Evolutionary conservation across 1,140 invertebrate genomes (phyloP).

Genomic region (Drosophila elegans): DNA sequence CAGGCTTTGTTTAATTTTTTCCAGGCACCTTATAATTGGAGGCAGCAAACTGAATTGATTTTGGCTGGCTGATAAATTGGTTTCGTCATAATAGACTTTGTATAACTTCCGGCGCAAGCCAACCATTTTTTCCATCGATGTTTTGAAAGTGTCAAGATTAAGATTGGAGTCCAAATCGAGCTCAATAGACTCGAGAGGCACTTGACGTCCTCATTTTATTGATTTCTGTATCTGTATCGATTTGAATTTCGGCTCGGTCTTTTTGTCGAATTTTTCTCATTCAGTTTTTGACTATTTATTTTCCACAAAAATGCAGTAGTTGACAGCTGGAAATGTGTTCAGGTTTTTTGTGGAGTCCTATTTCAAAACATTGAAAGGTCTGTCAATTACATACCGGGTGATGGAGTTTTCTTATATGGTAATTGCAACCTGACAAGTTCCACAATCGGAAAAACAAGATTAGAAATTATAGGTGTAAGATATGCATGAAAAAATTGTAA

Average conservation of each 20-base stretch:
- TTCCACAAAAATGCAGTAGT: conserved; percentile 58
- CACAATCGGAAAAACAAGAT: conserved; percentile 30
- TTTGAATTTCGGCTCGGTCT: conserved; percentile 27
- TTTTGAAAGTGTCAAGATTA: conserved; percentile 63
- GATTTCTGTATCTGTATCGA: conserved; percentile 47
- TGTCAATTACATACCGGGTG: conserved; percentile 62
- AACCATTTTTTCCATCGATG: conserved; percentile 20
- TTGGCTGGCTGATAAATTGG: conserved; percentile 68
- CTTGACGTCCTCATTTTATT: conserved; percentile 66
- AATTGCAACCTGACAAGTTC: conserved; percentile 71
- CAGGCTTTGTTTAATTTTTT: conserved; percentile 61
- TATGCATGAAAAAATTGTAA: background rate
- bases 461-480: conserved; percentile 12
- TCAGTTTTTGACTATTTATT: conserved; percentile 30
- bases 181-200: conserved; percentile 55
- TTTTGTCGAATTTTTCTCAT: conserved; percentile 26
- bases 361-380: conserved; percentile 78
- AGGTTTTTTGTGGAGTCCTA: conserved; percentile 44
- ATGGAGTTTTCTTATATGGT: conserved; percentile 56
- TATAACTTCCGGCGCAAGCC: conserved; percentile 64
- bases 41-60: conserved; percentile 52
- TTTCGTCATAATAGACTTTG: conserved; percentile 73
- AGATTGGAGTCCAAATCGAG: conserved; percentile 33
- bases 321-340: conserved; percentile 76
- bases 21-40: conserved; percentile 60